These are phyloP conservation scores for Galerucella pusilla DNA, from an alignment of 2,888 invertebrate species.

Conservation along the genomic window DNA sequence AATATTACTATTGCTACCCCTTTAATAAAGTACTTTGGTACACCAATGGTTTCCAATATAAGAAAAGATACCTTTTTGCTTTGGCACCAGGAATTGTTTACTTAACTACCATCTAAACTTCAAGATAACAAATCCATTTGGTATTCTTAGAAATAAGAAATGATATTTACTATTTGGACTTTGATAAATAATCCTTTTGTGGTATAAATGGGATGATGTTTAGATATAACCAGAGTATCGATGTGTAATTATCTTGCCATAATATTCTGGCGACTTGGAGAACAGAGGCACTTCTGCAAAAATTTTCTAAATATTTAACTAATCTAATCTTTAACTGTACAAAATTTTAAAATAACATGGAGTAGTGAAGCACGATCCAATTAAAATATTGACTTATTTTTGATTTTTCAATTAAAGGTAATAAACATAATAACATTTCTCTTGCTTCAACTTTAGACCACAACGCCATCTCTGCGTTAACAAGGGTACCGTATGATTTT, in stretches of 20 bases:
- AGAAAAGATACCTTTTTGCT: not conserved
- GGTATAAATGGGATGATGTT: not conserved
- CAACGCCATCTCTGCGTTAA: not conserved
- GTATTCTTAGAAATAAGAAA: slow-evolving; percentile 14
- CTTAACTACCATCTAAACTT: slow-evolving; percentile 1
- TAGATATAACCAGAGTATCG: not conserved
- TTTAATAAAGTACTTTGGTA: not conserved
- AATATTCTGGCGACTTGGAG: not conserved
- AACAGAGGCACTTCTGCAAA: not conserved
- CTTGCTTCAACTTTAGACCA: not conserved
- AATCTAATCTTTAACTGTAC: not conserved
- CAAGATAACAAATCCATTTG: slow-evolving; percentile 5
- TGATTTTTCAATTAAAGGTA: too few relatives aligned
- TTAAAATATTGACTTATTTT: too few relatives aligned
- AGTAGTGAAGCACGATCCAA: too few relatives aligned
- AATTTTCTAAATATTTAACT: not conserved
- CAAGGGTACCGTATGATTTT: not conserved
- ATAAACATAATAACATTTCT: too few relatives aligned
- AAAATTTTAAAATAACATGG: too few relatives aligned
- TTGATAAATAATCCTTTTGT: not conserved
- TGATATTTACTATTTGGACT: slow-evolving; percentile 3
- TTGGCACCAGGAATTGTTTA: not conserved
- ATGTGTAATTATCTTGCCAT: not conserved
- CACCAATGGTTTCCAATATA: not conserved
- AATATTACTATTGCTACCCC: not conserved